A percentile compares a stretch with the other conserved stretches of the same genome.
These are phyloP conservation scores for Mandrillus leucophaeus DNA, from an alignment of 2,113 vertebrate genomes.

Conservation along the genomic window DNA sequence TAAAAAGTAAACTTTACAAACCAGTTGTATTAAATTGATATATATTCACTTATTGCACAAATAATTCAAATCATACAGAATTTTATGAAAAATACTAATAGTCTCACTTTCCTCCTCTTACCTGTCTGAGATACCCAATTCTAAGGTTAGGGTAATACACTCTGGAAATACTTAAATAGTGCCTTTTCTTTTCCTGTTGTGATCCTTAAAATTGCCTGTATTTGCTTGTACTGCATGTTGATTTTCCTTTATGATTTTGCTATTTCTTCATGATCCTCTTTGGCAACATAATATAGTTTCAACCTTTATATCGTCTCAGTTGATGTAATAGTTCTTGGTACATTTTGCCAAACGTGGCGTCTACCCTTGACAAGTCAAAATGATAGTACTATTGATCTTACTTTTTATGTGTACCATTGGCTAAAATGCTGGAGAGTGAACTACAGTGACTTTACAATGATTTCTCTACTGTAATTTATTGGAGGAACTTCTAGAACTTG, in stretches of 20 bases:
- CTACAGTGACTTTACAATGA: not conserved
- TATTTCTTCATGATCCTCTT: not conserved
- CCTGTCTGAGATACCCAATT: not conserved
- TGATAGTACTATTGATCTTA: not conserved
- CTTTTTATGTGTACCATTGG: not conserved
- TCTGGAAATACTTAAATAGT: not conserved
- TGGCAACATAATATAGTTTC: constrained; percentile 16
- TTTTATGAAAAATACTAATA: not conserved
- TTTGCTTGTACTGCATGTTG: not conserved
- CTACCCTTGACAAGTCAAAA: not conserved
- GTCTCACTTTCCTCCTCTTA: not conserved
- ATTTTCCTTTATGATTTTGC: not conserved
- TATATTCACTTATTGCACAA: not conserved
- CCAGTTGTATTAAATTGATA: not conserved
- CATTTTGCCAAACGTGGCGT: not conserved
- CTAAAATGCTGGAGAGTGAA: not conserved
- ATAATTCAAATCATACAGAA: not conserved
- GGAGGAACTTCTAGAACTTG: not conserved
- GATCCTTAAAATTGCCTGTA: not conserved
- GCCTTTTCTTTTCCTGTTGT: not conserved
- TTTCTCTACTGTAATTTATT: not conserved
- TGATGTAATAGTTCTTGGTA: not conserved
- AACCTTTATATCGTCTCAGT: not conserved
- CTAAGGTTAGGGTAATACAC: not conserved
- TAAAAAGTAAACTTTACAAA: not conserved